phyloP scores from a whole-genome alignment of 2,888 invertebrate species.

The Drosophila melanosoma region DNA sequence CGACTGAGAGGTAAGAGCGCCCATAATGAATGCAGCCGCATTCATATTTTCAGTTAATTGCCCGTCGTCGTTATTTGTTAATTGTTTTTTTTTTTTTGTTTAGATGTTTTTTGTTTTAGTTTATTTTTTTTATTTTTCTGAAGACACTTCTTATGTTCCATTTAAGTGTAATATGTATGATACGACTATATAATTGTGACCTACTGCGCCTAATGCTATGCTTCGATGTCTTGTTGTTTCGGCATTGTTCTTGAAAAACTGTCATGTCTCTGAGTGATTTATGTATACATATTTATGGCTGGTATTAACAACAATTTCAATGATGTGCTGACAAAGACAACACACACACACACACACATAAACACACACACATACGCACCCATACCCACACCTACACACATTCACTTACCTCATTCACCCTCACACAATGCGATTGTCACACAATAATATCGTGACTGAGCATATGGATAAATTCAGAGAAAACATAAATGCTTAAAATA shows the following conservation, averaged over 20 bases:
- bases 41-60: constrained; percentile 23
- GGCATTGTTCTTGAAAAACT: constrained; percentile 38
- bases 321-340: constrained; percentile 65
- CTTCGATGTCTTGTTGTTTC: constrained; percentile 53
- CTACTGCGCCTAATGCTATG: constrained; percentile 43
- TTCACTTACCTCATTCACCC: constrained; percentile 10
- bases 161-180: constrained; percentile 20
- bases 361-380: constrained; percentile 1
- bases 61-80: constrained; percentile 3
- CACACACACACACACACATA: constrained; percentile 26
- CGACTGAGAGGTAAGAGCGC: constrained; percentile 58
- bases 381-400: constrained; percentile 2
- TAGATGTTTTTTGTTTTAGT: not conserved
- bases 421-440: constrained; percentile 10
- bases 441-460: constrained; percentile 20
- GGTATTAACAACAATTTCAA: constrained; percentile 62
- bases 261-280: constrained; percentile 31
- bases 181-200: constrained; percentile 18
- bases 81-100: not conserved
- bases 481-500: not conserved
- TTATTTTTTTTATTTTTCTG: constrained; percentile 18
- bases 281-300: constrained; percentile 48
- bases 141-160: constrained; percentile 38
- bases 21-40: constrained; percentile 7
- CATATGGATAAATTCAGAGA: constrained; percentile 11